phyloP scores from a whole-genome alignment of 2,113 vertebrate species.

The Ptilonorhynchus violaceus region DNA sequence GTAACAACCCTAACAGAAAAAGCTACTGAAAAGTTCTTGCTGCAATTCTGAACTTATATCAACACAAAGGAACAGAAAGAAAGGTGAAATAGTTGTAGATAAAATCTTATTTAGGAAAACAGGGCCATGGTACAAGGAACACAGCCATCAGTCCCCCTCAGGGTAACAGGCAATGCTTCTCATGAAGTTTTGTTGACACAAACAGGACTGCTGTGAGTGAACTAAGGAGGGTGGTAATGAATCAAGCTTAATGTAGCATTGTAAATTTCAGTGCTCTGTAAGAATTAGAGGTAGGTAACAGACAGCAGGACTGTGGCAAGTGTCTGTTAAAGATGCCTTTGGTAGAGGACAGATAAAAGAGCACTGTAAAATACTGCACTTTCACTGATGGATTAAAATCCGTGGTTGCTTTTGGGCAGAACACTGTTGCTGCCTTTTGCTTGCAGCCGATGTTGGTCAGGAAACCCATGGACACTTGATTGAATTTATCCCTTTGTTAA shows the following conservation, averaged over 20 bases:
- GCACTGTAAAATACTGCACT: neutral
- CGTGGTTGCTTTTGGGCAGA: neutral
- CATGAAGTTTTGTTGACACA: neutral
- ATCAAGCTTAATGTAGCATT: neutral
- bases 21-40: neutral
- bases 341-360: neutral
- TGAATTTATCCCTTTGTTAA: slow-evolving; percentile 2
- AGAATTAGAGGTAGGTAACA: neutral
- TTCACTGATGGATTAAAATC: neutral
- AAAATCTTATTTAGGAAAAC: neutral
- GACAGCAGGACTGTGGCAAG: neutral
- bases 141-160: neutral
- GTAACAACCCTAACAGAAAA: neutral
- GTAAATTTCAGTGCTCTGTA: neutral
- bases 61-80: neutral
- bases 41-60: neutral
- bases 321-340: neutral
- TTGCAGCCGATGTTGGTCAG: neutral
- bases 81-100: neutral
- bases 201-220: neutral
- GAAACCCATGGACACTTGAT: neutral
- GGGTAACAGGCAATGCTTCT: neutral
- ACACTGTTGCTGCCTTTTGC: neutral
- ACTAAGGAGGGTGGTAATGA: neutral
- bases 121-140: neutral